phyloP scores from a whole-genome alignment of 2,888 invertebrate genomes.

The Lasioglossum malachurum region DNA sequence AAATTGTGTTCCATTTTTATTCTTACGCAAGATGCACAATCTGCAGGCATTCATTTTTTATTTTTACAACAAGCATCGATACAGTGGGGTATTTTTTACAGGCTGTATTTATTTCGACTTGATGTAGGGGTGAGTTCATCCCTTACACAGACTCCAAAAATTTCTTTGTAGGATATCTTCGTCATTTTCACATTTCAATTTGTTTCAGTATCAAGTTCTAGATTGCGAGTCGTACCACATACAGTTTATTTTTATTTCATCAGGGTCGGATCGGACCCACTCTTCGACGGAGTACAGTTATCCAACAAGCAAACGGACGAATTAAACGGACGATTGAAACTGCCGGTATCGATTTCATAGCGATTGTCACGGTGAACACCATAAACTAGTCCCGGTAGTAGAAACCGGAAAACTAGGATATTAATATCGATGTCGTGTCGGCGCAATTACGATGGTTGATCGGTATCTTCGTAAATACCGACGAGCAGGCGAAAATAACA shows the following conservation, averaged over 20 bases:
- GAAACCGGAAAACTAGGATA: conserved; percentile 8
- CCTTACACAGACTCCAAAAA: background rate
- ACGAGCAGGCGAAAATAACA: conserved; percentile 57
- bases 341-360: background rate
- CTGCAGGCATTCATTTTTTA: background rate
- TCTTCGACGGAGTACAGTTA: background rate
- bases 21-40: background rate
- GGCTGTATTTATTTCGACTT: background rate
- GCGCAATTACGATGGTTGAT: conserved; percentile 39
- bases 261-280: background rate
- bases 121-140: background rate
- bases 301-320: background rate
- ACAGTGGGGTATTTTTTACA: too few relatives aligned
- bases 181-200: too few relatives aligned
- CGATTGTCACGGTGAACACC: background rate
- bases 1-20: background rate
- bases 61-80: background rate
- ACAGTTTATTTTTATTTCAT: background rate
- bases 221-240: background rate
- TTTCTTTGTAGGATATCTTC: too few relatives aligned
- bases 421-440: background rate
- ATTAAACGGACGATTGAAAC: background rate
- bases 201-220: background rate
- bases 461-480: conserved; percentile 53
- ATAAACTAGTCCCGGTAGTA: background rate